These are phyloP conservation scores for Oscheius sp. DNA, from an alignment of 1,140 invertebrate genomes.

Conservation along the genomic window DNA sequence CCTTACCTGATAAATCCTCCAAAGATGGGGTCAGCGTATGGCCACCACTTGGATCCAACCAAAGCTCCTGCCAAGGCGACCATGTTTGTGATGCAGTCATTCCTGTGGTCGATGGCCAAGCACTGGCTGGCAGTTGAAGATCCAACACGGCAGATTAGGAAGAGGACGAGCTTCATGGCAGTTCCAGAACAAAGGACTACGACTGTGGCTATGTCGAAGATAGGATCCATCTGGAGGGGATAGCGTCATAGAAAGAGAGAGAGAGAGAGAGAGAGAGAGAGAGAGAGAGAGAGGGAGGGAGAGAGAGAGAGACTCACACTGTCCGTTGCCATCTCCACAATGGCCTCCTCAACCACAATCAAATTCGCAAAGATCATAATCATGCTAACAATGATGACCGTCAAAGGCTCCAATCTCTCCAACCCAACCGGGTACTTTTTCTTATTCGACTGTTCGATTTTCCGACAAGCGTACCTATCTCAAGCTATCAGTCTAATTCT, in stretches of 20 bases:
- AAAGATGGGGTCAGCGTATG: constrained; percentile 38
- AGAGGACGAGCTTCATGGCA: constrained; percentile 35
- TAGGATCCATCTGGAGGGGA: constrained; percentile 24
- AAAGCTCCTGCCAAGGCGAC: constrained; percentile 48
- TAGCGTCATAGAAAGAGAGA: too few relatives aligned
- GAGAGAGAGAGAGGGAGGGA: constrained; percentile 6
- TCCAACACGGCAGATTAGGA: constrained; percentile 33
- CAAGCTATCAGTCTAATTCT: constrained; percentile 9
- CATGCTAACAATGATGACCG: constrained; percentile 37
- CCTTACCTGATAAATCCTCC: constrained; percentile 26
- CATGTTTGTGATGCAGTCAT: constrained; percentile 48
- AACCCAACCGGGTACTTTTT: constrained; percentile 38
- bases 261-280: not conserved
- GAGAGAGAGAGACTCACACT: not conserved
- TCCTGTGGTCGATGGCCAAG: constrained; percentile 49
- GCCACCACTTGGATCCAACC: constrained; percentile 41
- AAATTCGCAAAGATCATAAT: constrained; percentile 42
- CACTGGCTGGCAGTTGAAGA: constrained; percentile 35
- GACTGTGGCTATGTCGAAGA: constrained; percentile 35
- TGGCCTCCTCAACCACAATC: constrained; percentile 38
- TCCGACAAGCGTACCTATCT: not conserved
- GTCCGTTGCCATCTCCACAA: constrained; percentile 23
- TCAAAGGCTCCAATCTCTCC: constrained; percentile 34
- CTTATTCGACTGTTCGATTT: constrained; percentile 20
- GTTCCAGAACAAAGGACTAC: constrained; percentile 32